A percentile compares a stretch with the other conserved stretches of the same genome.
Evolutionary conservation across 2,113 vertebrate genomes (phyloP).

Genomic region (Grammomys surdaster): DNA sequence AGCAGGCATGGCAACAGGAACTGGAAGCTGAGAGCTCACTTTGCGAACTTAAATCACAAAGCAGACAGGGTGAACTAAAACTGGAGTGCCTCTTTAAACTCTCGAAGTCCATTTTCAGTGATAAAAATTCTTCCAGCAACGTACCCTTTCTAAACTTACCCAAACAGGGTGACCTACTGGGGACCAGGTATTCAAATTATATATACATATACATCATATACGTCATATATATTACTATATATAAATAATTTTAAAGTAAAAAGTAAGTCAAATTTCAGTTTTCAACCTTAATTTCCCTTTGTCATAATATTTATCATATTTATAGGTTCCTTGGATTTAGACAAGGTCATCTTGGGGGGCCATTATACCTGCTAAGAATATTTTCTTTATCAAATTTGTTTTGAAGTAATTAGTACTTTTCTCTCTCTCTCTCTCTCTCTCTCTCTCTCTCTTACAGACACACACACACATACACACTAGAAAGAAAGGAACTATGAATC

Average conservation of each 20-base stretch:
- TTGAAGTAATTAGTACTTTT: neutral
- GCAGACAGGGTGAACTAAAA: neutral
- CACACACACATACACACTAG: neutral
- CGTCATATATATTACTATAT: neutral
- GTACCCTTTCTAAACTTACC: neutral
- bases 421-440: too few species aligned
- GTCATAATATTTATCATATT: neutral
- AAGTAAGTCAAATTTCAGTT: neutral
- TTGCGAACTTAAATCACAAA: neutral
- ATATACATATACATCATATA: too few species aligned
- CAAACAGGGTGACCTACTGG: neutral
- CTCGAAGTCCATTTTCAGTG: neutral
- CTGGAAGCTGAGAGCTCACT: neutral
- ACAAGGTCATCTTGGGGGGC: neutral
- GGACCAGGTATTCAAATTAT: neutral
- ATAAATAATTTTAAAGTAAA: neutral
- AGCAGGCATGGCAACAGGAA: neutral
- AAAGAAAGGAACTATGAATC: neutral
- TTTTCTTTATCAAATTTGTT: slow-evolving; percentile 24
- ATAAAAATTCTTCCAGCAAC: neutral
- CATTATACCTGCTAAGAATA: neutral
- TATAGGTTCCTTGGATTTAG: neutral
- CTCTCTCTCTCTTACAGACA: neutral
- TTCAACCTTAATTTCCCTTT: neutral
- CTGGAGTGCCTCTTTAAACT: neutral